Evolutionary conservation across 2,113 vertebrate genomes (phyloP).

Genomic region (Acrocephalus arundinaceus): DNA sequence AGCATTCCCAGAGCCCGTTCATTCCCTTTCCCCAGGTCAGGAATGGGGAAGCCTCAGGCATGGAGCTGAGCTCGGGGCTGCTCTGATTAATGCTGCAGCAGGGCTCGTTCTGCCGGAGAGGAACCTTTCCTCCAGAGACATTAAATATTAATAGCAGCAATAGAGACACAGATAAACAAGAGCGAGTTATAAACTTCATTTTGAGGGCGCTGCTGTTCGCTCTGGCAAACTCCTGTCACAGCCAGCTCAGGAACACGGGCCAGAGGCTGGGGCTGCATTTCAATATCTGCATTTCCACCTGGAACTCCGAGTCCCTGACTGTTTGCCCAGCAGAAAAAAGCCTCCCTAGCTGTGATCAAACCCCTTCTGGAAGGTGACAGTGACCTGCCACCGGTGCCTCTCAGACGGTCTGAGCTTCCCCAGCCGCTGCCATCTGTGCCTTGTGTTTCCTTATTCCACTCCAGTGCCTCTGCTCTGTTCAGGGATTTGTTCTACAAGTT

Average conservation of each 20-base stretch:
- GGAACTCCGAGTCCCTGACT: not conserved
- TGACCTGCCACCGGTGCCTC: not conserved
- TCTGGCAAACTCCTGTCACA: not conserved
- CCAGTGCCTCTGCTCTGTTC: not conserved
- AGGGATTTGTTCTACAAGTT: not conserved
- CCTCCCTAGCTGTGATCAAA: fast-evolving
- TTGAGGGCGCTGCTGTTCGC: slow-evolving; percentile 22
- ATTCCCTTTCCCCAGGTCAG: not conserved
- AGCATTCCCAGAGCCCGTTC: not conserved
- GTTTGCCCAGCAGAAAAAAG: not conserved
- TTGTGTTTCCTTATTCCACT: not conserved
- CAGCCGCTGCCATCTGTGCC: not conserved
- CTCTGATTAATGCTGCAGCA: slow-evolving; percentile 47
- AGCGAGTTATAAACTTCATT: slow-evolving; percentile 57
- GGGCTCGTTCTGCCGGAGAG: slow-evolving; percentile 21
- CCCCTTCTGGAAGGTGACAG: not conserved
- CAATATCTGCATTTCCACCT: not conserved
- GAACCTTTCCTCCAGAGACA: slow-evolving; percentile 49
- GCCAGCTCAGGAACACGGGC: not conserved
- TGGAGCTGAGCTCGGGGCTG: not conserved
- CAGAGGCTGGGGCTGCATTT: not conserved
- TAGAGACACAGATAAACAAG: slow-evolving; percentile 67
- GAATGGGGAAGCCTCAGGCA: fast-evolving
- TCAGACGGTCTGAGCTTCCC: not conserved
- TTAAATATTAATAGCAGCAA: slow-evolving; percentile 73